phyloP scores from a whole-genome alignment of 2,113 vertebrate genomes.

The Seriola rivoliana region DNA sequence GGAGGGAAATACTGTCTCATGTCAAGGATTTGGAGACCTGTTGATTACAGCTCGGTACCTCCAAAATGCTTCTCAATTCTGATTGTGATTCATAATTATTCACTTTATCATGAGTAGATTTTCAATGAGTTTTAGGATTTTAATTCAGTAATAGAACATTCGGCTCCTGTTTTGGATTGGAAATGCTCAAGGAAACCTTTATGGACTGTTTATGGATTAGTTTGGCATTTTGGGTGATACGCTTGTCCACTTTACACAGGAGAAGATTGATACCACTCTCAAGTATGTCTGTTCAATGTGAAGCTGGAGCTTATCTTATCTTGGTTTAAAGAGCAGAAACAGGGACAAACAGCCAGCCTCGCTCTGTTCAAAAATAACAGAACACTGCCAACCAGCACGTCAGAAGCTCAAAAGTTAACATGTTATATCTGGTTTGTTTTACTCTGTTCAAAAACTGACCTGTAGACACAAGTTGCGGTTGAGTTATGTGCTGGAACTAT shows the following conservation, averaged over 20 bases:
- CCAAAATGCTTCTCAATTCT: too few species aligned
- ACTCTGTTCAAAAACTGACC: not conserved
- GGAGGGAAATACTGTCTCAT: conserved; percentile 52
- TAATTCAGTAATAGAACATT: not conserved
- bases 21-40: conserved; percentile 58
- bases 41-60: conserved; percentile 15
- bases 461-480: not conserved
- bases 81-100: conserved; percentile 5
- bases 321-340: not conserved
- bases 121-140: conserved; percentile 21
- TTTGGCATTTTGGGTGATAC: not conserved
- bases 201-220: not conserved
- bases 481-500: not conserved
- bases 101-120: conserved; percentile 28
- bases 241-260: not conserved
- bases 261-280: not conserved
- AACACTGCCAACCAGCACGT: not conserved
- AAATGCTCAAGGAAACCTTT: not conserved
- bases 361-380: not conserved
- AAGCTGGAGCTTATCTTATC: not conserved
- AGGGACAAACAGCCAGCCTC: not conserved
- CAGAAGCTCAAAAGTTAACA: not conserved
- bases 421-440: not conserved
- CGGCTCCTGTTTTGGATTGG: too few species aligned
- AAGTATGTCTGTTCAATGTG: not conserved